phyloP scores from a whole-genome alignment of 2,113 vertebrate species.

The Psephotus haematonotus region DNA sequence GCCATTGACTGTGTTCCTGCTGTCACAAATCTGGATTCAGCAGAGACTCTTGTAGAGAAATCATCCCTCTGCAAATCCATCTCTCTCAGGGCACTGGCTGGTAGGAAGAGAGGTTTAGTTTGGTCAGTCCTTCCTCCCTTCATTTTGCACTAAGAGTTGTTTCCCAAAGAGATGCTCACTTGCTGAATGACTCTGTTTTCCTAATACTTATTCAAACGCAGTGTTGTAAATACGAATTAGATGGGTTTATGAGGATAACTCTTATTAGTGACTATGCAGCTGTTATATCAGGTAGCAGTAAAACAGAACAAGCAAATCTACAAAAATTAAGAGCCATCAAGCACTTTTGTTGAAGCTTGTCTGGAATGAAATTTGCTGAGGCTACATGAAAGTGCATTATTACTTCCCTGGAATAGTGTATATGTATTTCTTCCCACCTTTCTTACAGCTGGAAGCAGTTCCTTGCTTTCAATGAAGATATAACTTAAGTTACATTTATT shows the following conservation, averaged over 20 bases:
- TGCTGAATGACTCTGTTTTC: background rate
- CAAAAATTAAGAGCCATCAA: background rate
- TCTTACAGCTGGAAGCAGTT: background rate
- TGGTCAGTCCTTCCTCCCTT: background rate
- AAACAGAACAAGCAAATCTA: background rate
- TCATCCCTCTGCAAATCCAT: background rate
- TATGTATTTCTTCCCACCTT: background rate
- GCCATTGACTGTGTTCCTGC: background rate
- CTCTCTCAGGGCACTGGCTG: background rate
- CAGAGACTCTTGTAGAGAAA: background rate
- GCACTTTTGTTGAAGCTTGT: background rate
- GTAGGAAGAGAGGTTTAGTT: background rate
- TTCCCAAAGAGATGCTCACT: background rate
- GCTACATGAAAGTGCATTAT: background rate
- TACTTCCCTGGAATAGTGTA: background rate
- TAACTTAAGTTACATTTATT: background rate
- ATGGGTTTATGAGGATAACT: background rate
- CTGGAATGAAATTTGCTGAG: background rate
- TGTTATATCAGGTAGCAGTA: background rate
- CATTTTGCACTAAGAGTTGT: background rate
- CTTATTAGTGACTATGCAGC: background rate
- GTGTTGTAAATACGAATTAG: background rate
- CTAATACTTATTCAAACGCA: background rate
- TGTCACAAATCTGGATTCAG: background rate
- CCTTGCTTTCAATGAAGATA: background rate